phyloP scores from a whole-genome alignment of 2,888 invertebrate species.

The Erebia palarica region DNA sequence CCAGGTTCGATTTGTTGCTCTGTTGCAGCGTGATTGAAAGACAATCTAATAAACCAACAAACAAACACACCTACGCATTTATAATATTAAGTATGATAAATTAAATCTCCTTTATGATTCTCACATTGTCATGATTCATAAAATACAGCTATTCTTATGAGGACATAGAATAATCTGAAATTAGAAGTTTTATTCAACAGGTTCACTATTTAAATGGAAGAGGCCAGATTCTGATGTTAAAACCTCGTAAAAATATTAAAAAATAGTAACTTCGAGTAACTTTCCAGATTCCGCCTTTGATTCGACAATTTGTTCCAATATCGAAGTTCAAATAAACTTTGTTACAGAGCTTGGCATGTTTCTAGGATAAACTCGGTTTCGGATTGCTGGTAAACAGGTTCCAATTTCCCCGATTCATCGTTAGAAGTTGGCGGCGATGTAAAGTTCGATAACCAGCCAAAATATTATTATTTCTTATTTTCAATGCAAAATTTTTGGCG shows the following conservation, averaged over 20 bases:
- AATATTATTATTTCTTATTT: slow-evolving; percentile 18
- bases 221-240: background rate
- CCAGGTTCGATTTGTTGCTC: no score
- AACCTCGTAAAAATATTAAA: slow-evolving; percentile 37
- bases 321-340: slow-evolving; percentile 76
- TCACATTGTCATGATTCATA: no score
- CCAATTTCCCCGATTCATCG: slow-evolving; percentile 64
- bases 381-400: slow-evolving; percentile 73
- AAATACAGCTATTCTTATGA: background rate
- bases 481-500: no score
- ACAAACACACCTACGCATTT: no score
- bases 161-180: background rate
- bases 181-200: background rate
- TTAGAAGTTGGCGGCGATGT: slow-evolving; percentile 68
- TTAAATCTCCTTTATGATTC: no score
- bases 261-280: slow-evolving; percentile 52
- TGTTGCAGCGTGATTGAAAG: no score
- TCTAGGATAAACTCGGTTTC: slow-evolving; percentile 80
- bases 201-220: background rate
- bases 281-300: slow-evolving; percentile 66
- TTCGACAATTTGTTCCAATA: slow-evolving; percentile 73
- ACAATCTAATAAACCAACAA: no score
- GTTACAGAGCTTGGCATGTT: slow-evolving; percentile 75
- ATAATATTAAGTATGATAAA: no score
- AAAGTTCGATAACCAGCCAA: slow-evolving; percentile 4